Evolutionary conservation across 2,113 vertebrate species (phyloP).

Genomic region (Anhinga rufa): DNA sequence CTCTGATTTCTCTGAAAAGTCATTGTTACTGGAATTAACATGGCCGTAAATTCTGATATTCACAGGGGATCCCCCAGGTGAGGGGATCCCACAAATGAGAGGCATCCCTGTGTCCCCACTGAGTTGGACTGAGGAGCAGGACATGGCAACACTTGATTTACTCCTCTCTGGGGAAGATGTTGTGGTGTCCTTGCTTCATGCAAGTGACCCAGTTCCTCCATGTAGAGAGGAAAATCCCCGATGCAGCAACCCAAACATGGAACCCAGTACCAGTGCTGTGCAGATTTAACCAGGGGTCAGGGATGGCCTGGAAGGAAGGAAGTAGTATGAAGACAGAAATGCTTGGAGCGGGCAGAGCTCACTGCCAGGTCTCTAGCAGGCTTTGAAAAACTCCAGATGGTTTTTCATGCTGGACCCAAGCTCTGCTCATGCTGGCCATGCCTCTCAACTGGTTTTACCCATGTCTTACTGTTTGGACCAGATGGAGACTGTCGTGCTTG

Average conservation of each 20-base stretch:
- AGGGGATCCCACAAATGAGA: background rate
- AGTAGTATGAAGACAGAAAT: background rate
- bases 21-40: background rate
- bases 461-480: background rate
- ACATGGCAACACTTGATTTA: accelerated
- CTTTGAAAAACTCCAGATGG: background rate
- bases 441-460: background rate
- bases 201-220: accelerated
- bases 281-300: background rate
- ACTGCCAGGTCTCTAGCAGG: background rate
- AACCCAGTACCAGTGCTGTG: background rate
- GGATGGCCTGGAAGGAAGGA: background rate
- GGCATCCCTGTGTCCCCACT: background rate
- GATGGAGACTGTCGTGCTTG: background rate
- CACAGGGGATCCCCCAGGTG: no score
- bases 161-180: background rate
- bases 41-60: background rate
- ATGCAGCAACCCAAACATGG: background rate
- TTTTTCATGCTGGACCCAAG: background rate
- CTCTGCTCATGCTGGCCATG: background rate
- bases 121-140: background rate
- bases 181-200: background rate
- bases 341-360: background rate
- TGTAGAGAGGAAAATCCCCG: background rate
- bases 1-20: background rate